Conservation (phyloP, 2,888 invertebrate species). For the Apotomis betuletana region DNA sequence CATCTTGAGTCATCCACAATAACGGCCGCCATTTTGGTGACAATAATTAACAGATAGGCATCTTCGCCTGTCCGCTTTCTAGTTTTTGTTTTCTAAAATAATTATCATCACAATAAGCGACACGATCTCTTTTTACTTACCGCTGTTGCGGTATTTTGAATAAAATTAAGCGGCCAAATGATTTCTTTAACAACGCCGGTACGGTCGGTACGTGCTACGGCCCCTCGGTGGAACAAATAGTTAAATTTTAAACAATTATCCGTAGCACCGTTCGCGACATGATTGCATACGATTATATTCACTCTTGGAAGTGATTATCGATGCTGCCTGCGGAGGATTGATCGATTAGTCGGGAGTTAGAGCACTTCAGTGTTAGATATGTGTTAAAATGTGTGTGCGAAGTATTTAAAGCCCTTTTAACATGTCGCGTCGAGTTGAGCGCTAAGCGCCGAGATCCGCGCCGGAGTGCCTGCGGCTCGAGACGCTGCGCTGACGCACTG, state of each 20-base stretch:
- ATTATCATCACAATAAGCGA: constrained; percentile 82
- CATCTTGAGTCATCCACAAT: constrained; percentile 77
- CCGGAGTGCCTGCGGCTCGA: constrained; percentile 48
- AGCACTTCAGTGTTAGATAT: constrained; percentile 25
- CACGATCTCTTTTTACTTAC: constrained; percentile 79
- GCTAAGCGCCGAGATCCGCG: constrained; percentile 47
- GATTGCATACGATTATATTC: constrained; percentile 44
- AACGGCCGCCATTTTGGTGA: constrained; percentile 79
- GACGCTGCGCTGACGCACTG: constrained; percentile 47
- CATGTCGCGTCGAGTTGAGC: constrained; percentile 57
- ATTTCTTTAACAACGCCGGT: constrained; percentile 66
- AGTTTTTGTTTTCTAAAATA: constrained; percentile 82
- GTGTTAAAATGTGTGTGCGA: constrained; percentile 56
- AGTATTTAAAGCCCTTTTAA: constrained; percentile 69
- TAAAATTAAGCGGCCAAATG: constrained; percentile 74
- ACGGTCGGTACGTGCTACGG: constrained; percentile 66
- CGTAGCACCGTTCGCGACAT: constrained; percentile 45
- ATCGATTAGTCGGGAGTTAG: constrained; percentile 24
- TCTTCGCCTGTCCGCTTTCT: constrained; percentile 78
- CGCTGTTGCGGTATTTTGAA: constrained; percentile 81
- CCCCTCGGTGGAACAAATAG: constrained; percentile 62
- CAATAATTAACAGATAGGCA: constrained; percentile 83
- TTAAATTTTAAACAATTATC: constrained; percentile 45
- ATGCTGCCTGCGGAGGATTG: constrained; percentile 19
- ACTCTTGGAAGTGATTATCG: constrained; percentile 35